Conservation (phyloP, 1,140 invertebrate genomes). For the Drosophila albomicans region DNA sequence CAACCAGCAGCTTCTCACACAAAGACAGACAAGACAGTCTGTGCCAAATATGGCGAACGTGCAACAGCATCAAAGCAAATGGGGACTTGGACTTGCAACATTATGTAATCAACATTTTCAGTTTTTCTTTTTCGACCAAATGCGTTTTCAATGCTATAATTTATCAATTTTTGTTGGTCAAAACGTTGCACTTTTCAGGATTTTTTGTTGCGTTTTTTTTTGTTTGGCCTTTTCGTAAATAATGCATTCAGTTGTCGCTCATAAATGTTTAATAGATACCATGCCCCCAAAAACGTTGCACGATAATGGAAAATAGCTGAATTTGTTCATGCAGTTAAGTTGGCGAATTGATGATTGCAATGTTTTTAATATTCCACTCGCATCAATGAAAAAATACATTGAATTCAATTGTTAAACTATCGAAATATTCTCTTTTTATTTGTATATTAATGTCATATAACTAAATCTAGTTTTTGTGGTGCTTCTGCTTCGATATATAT, state of each 20-base stretch:
- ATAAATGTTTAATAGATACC: conserved; percentile 42
- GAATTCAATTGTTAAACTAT: too few relatives aligned
- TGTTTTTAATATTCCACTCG: conserved; percentile 1
- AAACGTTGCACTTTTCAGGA: conserved; percentile 19
- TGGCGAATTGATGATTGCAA: conserved; percentile 13
- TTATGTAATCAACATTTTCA: conserved; percentile 34
- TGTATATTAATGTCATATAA: too few relatives aligned
- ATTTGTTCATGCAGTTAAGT: conserved; percentile 10
- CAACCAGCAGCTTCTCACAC: conserved; percentile 13
- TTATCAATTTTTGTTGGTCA: conserved; percentile 29
- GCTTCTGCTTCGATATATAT: too few relatives aligned
- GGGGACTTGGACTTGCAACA: conserved; percentile 22
- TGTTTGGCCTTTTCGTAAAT: conserved; percentile 31
- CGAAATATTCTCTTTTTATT: too few relatives aligned
- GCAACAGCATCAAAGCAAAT: conserved; percentile 17
- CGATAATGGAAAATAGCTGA: conserved; percentile 1
- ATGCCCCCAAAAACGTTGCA: conserved; percentile 18
- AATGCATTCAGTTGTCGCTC: conserved; percentile 27
- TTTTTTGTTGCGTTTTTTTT: not conserved
- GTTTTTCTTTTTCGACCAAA: conserved; percentile 30
- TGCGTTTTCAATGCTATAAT: conserved; percentile 45
- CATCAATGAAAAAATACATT: not conserved
- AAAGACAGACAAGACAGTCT: not conserved
- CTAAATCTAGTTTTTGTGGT: too few relatives aligned
- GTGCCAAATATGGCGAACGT: conserved; percentile 37